phyloP scores from a whole-genome alignment of 2,113 vertebrate species.

The Pogona vitticeps region DNA sequence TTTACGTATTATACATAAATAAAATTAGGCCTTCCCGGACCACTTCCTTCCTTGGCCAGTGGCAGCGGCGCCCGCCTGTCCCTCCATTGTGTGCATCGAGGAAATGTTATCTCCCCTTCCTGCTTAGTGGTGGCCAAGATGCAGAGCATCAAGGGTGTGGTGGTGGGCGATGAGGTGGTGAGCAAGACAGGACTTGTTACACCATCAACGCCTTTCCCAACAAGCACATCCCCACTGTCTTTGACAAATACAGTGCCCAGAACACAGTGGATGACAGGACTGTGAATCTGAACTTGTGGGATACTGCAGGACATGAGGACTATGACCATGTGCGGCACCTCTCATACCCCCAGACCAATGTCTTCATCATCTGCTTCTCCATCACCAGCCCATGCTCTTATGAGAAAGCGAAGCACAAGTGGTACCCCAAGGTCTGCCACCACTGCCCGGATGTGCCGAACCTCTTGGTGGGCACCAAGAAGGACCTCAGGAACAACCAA shows the following conservation, averaged over 20 bases:
- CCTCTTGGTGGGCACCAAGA: constrained; percentile 95
- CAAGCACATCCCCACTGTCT: constrained; percentile 93
- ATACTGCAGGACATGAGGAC: constrained; percentile 94
- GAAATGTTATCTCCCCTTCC: not conserved
- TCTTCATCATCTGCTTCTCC: constrained; percentile 97
- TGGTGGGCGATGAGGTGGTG: constrained; percentile 90
- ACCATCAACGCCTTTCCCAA: constrained; percentile 93
- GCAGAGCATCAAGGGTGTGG: constrained; percentile 95
- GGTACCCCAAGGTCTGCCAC: constrained; percentile 95
- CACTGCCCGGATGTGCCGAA: constrained; percentile 93
- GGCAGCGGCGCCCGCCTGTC: no score
- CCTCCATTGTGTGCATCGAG: no score
- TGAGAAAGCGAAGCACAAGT: constrained; percentile 94
- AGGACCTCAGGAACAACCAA: constrained; percentile 87
- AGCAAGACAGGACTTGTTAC: constrained; percentile 94
- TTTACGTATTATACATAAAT: no score
- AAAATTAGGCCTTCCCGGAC: no score
- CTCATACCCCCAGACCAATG: constrained; percentile 94
- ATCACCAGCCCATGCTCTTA: constrained; percentile 93
- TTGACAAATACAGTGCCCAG: constrained; percentile 94
- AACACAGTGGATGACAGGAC: constrained; percentile 85
- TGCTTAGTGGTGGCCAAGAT: constrained; percentile 60
- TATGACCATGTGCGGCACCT: constrained; percentile 91
- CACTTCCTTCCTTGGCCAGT: no score
- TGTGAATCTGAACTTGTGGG: constrained; percentile 92